These are phyloP conservation scores for Heteromyza rotundicornis DNA, from an alignment of 2,888 invertebrate genomes.

Conservation along the genomic window DNA sequence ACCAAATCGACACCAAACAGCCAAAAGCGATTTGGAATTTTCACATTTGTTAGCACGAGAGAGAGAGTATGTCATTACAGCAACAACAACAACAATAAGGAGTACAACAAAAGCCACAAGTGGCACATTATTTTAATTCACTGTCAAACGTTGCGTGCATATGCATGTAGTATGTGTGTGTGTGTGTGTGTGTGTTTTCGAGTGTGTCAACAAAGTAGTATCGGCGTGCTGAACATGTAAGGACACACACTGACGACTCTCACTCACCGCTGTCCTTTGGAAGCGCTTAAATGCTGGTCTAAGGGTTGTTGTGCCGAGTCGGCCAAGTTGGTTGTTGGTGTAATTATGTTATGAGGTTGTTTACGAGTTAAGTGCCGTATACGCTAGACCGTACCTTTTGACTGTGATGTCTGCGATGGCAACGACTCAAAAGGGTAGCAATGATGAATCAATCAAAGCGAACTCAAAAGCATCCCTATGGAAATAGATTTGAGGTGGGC, in stretches of 20 bases:
- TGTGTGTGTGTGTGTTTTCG: slow-evolving; percentile 18
- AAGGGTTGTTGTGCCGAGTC: slow-evolving; percentile 20
- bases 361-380: slow-evolving; percentile 47
- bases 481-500: too few species aligned
- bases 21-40: slow-evolving; percentile 1
- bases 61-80: slow-evolving; percentile 1
- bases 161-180: slow-evolving; percentile 22
- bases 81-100: slow-evolving; percentile 12
- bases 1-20: background rate
- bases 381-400: too few species aligned
- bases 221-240: background rate
- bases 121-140: slow-evolving; percentile 56
- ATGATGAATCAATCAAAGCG: too few species aligned
- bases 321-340: slow-evolving; percentile 24
- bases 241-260: background rate
- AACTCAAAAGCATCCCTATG: too few species aligned
- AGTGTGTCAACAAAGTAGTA: slow-evolving; percentile 13
- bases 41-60: slow-evolving; percentile 4
- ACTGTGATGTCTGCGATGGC: too few species aligned
- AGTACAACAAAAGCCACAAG: slow-evolving; percentile 47
- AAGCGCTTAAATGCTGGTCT: slow-evolving; percentile 18
- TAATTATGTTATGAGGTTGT: slow-evolving; percentile 53
- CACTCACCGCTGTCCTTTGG: background rate
- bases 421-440: too few species aligned
- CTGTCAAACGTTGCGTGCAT: slow-evolving; percentile 40